Base-by-base conservation (phyloP, 2,888 invertebrate species). In the Cerceris rybyensis region DNA sequence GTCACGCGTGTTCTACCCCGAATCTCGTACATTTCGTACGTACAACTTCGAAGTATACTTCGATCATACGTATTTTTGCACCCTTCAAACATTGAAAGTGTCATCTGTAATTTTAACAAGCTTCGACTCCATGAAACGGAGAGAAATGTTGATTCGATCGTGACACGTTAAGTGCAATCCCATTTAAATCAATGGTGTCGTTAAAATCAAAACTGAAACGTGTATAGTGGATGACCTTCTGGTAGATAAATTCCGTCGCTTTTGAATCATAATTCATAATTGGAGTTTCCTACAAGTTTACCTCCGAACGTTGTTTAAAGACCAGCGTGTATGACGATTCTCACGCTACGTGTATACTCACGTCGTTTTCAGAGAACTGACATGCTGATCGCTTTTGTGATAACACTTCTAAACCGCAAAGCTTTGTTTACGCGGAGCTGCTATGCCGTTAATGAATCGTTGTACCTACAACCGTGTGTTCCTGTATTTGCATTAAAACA, bases 111-210 rank as follows among this genome's bases (percentile, higher is more conserved):
- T 28, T 28, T 28, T 28, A 28, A 28, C 4, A 28, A 28, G 28
- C 4, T 28, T 28, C 28, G 4, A 28, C 28, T 28, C 28, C 28
- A 2, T 28, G 2, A 4, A 28, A 28, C 28, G 28, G 28, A 28
- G 28, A 28, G 28, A 28, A 28, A 28, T 4, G 28, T 28, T 28
- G 28, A 28, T 64, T 59, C 42, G 54, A 64, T 65, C 54, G n/a
- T 58, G 16, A 16, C 41, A 0, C 41, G 14, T 61, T 5, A 43
- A 60, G 54, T 41, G 6, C 42, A 11, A 9, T 17, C 60, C 49
- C 57, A 73, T 57, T 57, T 42, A 57, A 69, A 57, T 46, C 50
- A 61, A 55, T 57, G 59, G 61, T 69, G 16, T 69, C 16, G 16
- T 65, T 55, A 65, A 74, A 28, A 46, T 46, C 9, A 11, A 4